Base-by-base conservation (phyloP, 2,113 vertebrate genomes). In the Piliocolobus tephrosceles region DNA sequence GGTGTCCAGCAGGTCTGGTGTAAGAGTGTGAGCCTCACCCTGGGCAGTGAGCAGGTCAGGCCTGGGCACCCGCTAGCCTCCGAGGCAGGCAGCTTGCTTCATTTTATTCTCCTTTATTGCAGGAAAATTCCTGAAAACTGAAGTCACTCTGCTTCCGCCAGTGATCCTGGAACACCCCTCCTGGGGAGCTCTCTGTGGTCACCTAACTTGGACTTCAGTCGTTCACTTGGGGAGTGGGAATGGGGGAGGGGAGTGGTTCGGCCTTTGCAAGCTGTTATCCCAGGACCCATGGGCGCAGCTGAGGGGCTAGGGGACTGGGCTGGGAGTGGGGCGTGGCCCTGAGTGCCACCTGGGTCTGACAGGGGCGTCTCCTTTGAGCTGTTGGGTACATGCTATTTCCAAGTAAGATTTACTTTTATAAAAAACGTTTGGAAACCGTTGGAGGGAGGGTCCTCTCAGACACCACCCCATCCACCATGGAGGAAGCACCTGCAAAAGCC, bases 121-220 rank as follows among this genome's bases (percentile, higher is more conserved):
- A 40, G 80, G 89, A 45, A 90, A 84, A 97, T 97, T 98, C 96
- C 96, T 91, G 73, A 57, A 79, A 30, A 35, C 76, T 94, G 88
- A 94, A 45, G 72, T 96, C 97, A 97, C 45, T 9, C 40, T 16
- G 57, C 55, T 79, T 57, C 73, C 55, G 66, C 55, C 12, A 5
- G 20, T 3, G 27, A 43, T n/a, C 82, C 86, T 70, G 14, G 25
- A 35, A 18, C 5, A 4, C 76, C 78, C n/a, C 64, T 86, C 64
- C 58, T 4, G n/a, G 27, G 64, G 40, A 3, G 43, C 66, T 30
- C 38, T 64, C 4, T 52, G 75, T 25, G 50, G 75, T 78, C 70
- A 17, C n/a, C 50, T 32, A 9, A 20, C 68, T 27, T 17, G 68
- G 70, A 14, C 66, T n/a, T 52, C 23, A 0, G 86, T 55, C 38